Evolutionary conservation across 2,888 invertebrate species (phyloP).

Genomic region (Meloe dianella): DNA sequence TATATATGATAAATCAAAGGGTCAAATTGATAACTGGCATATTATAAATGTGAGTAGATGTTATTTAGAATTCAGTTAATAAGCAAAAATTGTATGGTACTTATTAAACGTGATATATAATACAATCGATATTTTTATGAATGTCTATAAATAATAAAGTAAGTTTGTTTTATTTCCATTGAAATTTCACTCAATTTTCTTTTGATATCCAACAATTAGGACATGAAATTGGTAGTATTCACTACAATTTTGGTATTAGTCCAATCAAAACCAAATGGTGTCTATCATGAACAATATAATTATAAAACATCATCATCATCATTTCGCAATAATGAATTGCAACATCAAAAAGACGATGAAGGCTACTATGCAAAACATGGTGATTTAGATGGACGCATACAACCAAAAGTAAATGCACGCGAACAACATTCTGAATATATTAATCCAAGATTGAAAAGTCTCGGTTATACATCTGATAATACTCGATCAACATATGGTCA

Average conservation of each 20-base stretch:
- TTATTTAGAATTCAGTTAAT: background rate
- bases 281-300: constrained; percentile 56
- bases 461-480: constrained; percentile 17
- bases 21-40: background rate
- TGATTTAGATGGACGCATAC: constrained; percentile 51
- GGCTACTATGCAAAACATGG: constrained; percentile 56
- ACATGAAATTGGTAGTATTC: constrained; percentile 40
- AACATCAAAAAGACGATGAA: constrained; percentile 56
- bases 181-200: background rate
- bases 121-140: no score
- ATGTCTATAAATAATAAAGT: background rate
- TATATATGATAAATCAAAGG: background rate
- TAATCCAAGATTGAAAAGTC: constrained; percentile 49
- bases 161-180: background rate
- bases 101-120: background rate
- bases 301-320: constrained; percentile 55
- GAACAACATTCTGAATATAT: constrained; percentile 56
- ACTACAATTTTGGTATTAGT: constrained; percentile 36
- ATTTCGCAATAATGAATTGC: constrained; percentile 56
- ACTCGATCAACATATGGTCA: constrained; percentile 37
- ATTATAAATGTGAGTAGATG: background rate
- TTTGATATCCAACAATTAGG: no score
- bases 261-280: constrained; percentile 50
- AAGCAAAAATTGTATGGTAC: background rate
- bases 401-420: constrained; percentile 54